Evolutionary conservation across 2,113 vertebrate genomes (phyloP).

Genomic region (Ceuthmochares aereus): DNA sequence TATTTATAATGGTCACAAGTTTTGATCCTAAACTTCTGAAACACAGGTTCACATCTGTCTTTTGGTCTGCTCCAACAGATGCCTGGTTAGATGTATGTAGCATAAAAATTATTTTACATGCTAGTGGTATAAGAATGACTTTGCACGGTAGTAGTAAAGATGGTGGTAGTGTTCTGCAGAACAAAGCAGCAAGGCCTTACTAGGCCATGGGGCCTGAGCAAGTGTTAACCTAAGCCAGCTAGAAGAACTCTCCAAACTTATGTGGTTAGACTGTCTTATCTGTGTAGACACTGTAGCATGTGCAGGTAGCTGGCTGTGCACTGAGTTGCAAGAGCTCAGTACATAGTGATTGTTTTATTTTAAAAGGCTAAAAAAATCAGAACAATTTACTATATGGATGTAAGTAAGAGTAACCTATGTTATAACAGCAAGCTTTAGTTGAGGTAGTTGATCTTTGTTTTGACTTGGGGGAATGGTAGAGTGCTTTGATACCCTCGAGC

Average conservation of each 20-base stretch:
- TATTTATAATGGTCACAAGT: not conserved
- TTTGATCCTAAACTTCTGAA: not conserved
- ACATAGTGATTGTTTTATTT: not conserved
- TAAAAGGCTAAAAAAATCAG: not conserved
- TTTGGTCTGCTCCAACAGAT: not conserved
- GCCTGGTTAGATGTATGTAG: not conserved
- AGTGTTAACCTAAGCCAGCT: not conserved
- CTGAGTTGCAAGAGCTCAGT: not conserved
- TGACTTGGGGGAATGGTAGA: not conserved
- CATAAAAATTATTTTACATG: not conserved
- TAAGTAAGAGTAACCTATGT: not conserved
- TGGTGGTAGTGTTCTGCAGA: not conserved
- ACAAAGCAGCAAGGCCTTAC: not conserved
- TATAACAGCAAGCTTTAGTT: not conserved
- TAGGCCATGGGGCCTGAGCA: rapidly evolving
- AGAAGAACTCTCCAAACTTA: not conserved
- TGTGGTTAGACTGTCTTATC: rapidly evolving
- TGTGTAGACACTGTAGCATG: not conserved
- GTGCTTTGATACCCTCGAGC: too few relatives aligned
- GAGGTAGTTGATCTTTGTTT: not conserved
- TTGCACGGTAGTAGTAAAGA: not conserved
- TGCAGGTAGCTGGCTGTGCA: not conserved
- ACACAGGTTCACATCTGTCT: not conserved
- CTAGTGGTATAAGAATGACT: not conserved
- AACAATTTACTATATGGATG: rapidly evolving